These are phyloP conservation scores for Drosophila robusta DNA, from an alignment of 2,888 invertebrate species.

Conservation along the genomic window DNA sequence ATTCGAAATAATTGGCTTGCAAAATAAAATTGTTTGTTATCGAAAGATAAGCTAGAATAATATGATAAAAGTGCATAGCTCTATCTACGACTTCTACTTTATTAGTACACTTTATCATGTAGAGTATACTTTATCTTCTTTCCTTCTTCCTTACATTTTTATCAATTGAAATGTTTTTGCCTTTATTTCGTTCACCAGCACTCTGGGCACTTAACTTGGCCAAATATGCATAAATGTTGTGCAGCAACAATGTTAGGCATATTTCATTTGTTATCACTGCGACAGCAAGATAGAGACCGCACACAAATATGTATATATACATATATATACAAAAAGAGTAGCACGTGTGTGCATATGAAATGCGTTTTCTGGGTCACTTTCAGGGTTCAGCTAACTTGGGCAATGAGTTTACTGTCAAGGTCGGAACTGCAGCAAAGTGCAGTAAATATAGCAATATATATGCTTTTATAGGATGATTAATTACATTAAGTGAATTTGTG, in stretches of 20 bases:
- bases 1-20: background rate
- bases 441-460: slow-evolving; percentile 6
- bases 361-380: slow-evolving; percentile 12
- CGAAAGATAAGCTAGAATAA: background rate
- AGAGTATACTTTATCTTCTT: slow-evolving; percentile 3
- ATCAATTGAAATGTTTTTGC: slow-evolving; percentile 15
- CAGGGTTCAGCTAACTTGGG: background rate
- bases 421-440: slow-evolving; percentile 14
- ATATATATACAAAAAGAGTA: background rate
- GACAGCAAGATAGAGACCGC: slow-evolving; percentile 6
- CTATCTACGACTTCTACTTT: background rate
- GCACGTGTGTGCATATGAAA: slow-evolving; percentile 7
- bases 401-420: background rate
- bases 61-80: background rate
- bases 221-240: slow-evolving; percentile 13
- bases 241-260: slow-evolving; percentile 20
- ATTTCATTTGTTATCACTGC: slow-evolving; percentile 48
- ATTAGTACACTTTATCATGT: background rate
- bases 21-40: background rate
- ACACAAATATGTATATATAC: slow-evolving; percentile 7
- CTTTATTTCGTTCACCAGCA: background rate
- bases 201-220: slow-evolving; percentile 7
- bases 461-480: slow-evolving; percentile 44
- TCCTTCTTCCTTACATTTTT: slow-evolving; percentile 1
- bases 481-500: slow-evolving; percentile 27